Conservation (phyloP, 1,140 invertebrate species). For the Metaphire vulgaris region DNA sequence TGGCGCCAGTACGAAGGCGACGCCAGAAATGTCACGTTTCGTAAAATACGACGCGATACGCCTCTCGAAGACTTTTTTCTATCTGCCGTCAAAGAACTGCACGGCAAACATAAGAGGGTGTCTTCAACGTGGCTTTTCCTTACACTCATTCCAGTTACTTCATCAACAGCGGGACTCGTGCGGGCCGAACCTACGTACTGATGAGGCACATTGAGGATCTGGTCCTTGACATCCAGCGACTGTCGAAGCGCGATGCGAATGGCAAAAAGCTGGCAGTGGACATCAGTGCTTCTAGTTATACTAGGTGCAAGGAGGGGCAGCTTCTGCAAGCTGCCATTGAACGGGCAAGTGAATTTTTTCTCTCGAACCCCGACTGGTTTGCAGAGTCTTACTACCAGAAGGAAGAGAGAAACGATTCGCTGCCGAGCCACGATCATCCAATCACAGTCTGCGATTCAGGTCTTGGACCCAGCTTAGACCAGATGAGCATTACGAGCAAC, state of each 20-base stretch:
- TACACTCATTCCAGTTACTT: neutral
- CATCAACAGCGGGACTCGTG: neutral
- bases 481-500: too few relatives aligned
- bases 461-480: too few relatives aligned
- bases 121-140: neutral
- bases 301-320: neutral
- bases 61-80: neutral
- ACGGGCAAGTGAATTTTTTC: neutral
- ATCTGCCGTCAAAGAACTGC: neutral
- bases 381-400: neutral
- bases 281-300: neutral
- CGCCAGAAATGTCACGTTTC: neutral
- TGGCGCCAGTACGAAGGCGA: neutral
- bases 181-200: neutral
- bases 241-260: neutral
- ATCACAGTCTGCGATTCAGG: too few relatives aligned
- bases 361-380: neutral
- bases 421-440: too few relatives aligned
- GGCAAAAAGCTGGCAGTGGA: neutral
- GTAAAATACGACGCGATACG: neutral
- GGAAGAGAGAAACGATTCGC: too few relatives aligned
- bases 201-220: neutral
- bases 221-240: neutral
- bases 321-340: neutral
- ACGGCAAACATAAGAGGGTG: neutral